Percentiles rank a stretch among this genome's conserved stretches.
Evolutionary conservation across 2,888 invertebrate genomes (phyloP).

Genomic region (Andrena dorsata): DNA sequence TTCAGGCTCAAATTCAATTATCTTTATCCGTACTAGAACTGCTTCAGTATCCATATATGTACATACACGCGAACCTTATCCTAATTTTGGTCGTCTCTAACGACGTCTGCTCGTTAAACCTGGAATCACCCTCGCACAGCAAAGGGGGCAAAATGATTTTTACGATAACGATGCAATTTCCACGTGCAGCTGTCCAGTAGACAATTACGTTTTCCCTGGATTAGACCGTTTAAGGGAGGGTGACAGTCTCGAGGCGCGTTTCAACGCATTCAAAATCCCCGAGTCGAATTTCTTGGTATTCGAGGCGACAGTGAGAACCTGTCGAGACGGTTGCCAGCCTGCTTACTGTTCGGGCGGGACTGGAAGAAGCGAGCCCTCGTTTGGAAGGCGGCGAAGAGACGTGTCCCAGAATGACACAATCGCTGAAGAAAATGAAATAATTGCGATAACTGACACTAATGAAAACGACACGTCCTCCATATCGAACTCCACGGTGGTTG

Average conservation of each 20-base stretch:
- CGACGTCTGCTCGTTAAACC: too few species aligned
- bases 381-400: conserved; percentile 90
- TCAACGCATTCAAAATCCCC: conserved; percentile 97
- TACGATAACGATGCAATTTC: not conserved
- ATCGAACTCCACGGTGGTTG: conserved; percentile 62
- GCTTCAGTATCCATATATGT: too few species aligned
- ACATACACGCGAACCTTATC: too few species aligned
- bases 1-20: too few species aligned
- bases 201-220: conserved; percentile 96
- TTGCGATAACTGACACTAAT: conserved; percentile 76
- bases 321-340: conserved; percentile 95
- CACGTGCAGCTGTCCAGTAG: conserved; percentile 92
- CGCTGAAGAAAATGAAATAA: conserved; percentile 75
- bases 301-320: conserved; percentile 95
- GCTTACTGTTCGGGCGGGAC: conserved; percentile 93
- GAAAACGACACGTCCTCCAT: conserved; percentile 40
- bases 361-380: conserved; percentile 93
- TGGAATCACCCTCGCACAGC: too few species aligned
- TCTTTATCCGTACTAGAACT: too few species aligned
- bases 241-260: conserved; percentile 95
- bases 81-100: too few species aligned
- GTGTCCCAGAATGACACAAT: conserved; percentile 76
- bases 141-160: not conserved
- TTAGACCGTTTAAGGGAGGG: conserved; percentile 94
- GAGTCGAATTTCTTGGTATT: conserved; percentile 97